Base-by-base conservation (phyloP, 2,888 invertebrate species). In the Trachelus tabidus region DNA sequence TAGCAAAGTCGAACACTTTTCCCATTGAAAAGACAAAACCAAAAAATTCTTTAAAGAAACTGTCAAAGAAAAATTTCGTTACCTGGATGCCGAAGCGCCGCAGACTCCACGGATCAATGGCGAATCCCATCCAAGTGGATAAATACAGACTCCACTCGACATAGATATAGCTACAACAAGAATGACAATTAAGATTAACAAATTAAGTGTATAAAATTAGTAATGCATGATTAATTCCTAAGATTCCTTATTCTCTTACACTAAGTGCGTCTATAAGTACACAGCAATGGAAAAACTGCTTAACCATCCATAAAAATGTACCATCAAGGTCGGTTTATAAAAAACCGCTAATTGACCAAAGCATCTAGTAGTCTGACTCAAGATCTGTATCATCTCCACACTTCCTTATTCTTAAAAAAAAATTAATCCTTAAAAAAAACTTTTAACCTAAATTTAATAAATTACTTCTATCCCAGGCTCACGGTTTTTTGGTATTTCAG, bases 71-170 rank as follows among this genome's bases (percentile, higher is more conserved):
- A 6, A 34, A 73, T 73, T 68, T n/a, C n/a, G 35, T 69, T 95
- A 96, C 86, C 95, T 95, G 86, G 96, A 96, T 0, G 96, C 96
- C 1, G 95, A 94, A 15, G 95, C 94, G 0, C 98, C 98, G 88
- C 99, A 99, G 1, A 98, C 96, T 88, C 95, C 95, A 82, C 95
- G 94, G 56, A 98, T 96, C 79, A 95, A 93, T 3, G 95, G 94
- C 76, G 97, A 95, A 88, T 96, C 95, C 98, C 98, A 99, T 1
- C 97, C 98, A 11, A 96, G 95, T 0, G 99, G 98, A 92, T 96
- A 99, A 73, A 96, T 94, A 11, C 96, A 94, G 83, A 98, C 97
- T 1, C 97, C 98, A 0, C 96, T 95, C 77, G 97, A 95, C 95
- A 98, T 95, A 87, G 96, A 96, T 35, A 96, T 92, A 4, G 97